Base-by-base conservation (phyloP, 1,140 invertebrate genomes). In the Piezodorus guildinii region DNA sequence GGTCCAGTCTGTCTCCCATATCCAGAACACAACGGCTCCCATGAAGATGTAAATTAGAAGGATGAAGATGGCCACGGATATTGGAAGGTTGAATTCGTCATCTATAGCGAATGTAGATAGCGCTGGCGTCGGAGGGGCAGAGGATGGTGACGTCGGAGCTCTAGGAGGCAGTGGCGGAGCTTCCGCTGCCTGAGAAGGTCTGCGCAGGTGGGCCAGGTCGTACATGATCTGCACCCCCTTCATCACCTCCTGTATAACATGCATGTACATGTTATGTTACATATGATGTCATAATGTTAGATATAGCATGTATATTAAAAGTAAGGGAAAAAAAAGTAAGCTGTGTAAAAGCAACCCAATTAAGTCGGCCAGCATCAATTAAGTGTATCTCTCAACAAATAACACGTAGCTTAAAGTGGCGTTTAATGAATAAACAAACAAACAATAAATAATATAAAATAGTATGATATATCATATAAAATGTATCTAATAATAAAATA, bases 71-170 rank as follows among this genome's bases (percentile, higher is more conserved):
- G 92, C 92, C 1, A 95, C 81, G 4, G 86, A 86, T 34, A 96
- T 86, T 0, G 93, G 92, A 23, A 96, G 72, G 74, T 96, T 93
- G 72, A 96, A 97, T 73, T 96, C 90, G 69, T 96, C 93, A 70
- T 96, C 91, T 52, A 94, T 83, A 74, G 79, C 78, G 67, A 81
- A 85, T 2, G 79, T 73, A 14, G 85, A 87, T 62, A 85, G 80
- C 1, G 84, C 84, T 25, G 88, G 87, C 3, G 88, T 89, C 1
- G 84, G 84, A n/a, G 77, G 62, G 30, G 51, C 63, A 21, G 54
- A 63, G 17, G 43, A 46, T 44, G 27, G 44, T 59, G 19, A 30
- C 30, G 39, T n/a, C 17, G 64, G 16, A 44, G 56, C 66, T n/a
- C n/a, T 21, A 60, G 65, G 2, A 65, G 62, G 17, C 21, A 21